Base-by-base conservation (phyloP, 1,140 invertebrate genomes). In the Drosophila sucinea region DNA sequence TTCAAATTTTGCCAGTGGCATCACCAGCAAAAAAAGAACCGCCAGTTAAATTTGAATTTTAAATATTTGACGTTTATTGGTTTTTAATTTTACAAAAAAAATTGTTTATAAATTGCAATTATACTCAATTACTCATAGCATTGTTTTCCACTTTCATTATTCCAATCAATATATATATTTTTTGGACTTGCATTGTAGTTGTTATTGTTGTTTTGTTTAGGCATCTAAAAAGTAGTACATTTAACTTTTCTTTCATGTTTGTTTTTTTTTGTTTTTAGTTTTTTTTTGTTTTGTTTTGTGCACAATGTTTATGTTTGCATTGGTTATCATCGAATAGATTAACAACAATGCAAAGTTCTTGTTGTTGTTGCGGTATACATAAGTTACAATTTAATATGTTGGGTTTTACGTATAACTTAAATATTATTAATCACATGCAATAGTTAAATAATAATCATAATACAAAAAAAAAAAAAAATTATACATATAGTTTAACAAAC, bases 391-490 rank as follows among this genome's bases (percentile, higher is more conserved):
- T 77, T 73, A 84, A 89, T 89, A 89, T 89, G 84, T 80, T 90
- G 78, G 54, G 44, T 64, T 89, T 89, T 89, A 84, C 73, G 81
- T 81, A 84, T 89, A 89, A 89, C 84, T 89, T 89, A 89, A 84
- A 89, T 89, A 89, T 89, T 89, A 89, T 89, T 89, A 89, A 89
- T 89, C 84, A 89, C 84, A 89, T 89, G 84, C 84, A 89, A 89
- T 90, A 89, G 84, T 89, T 89, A 89, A 89, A 89, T 89, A 90
- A 87, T 89, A 87, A 85, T 79, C 61, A 62, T 81, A 84, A 67
- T 67, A 67, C 41, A 47, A 63, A 66, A 86, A 79, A 90, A 89
- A 79, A 66, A 47, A 51, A 65, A 86, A 87, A 83, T 89, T 79
- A 86, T 89, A 89, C 79, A 89, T 87, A 89, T 87, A 89, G 82